phyloP scores from a whole-genome alignment of 2,888 invertebrate species.

The Drosophila melanosoma region DNA sequence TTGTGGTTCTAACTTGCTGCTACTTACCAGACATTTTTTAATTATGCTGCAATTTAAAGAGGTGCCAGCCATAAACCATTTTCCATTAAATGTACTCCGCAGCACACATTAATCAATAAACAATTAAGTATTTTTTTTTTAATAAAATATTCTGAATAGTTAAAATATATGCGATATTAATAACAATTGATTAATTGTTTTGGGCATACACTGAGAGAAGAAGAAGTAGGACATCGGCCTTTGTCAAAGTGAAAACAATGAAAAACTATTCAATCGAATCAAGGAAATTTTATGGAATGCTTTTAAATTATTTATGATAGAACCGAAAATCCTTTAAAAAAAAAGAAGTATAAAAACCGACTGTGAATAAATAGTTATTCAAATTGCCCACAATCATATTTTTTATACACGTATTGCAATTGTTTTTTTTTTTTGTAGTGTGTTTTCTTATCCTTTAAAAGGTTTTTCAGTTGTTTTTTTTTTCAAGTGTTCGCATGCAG shows the following conservation, averaged over 20 bases:
- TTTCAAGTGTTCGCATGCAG: slow-evolving; percentile 20
- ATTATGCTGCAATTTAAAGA: slow-evolving; percentile 18
- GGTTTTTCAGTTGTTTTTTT: background rate
- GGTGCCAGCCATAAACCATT: background rate
- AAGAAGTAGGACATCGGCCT: too few species aligned
- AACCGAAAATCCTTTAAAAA: background rate
- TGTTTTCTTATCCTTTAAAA: background rate
- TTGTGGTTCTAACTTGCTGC: slow-evolving; percentile 14
- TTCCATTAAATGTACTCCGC: background rate
- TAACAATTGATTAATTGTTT: background rate
- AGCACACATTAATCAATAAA: slow-evolving; percentile 1
- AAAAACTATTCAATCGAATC: background rate
- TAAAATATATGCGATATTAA: background rate
- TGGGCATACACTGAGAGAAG: background rate
- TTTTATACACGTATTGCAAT: background rate
- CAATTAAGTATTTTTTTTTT: background rate
- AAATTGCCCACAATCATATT: background rate
- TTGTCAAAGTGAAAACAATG: background rate
- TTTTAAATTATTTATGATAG: background rate
- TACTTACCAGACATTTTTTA: slow-evolving; percentile 37
- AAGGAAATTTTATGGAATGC: background rate
- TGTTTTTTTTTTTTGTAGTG: background rate
- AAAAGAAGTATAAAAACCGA: background rate
- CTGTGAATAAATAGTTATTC: background rate
- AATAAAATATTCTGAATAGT: background rate